Percentiles rank a stretch among this genome's conserved stretches.
phyloP scores from a whole-genome alignment of 1,140 invertebrate species.

The Brachionus sp. region DNA sequence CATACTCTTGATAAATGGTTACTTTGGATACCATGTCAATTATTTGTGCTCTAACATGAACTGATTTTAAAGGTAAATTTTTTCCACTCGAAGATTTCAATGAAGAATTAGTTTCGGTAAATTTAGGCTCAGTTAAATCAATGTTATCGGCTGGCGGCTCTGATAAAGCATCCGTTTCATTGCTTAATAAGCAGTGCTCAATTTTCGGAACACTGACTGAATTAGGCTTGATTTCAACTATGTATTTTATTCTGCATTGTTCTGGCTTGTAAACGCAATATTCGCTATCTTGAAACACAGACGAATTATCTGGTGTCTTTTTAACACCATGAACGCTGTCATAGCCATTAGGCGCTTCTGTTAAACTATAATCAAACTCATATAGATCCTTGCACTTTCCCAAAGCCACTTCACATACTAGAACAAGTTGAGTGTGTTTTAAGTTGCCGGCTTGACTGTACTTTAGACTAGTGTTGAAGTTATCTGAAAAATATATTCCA shows the following conservation, averaged over 20 bases:
- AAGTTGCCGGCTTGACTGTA: not conserved
- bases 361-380: not conserved
- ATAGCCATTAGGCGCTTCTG: constrained; percentile 52
- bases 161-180: not conserved
- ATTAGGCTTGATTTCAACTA: constrained; percentile 54
- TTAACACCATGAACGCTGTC: constrained; percentile 56
- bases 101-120: not conserved
- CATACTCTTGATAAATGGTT: constrained; percentile 54
- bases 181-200: not conserved
- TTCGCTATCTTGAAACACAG: constrained; percentile 56
- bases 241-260: constrained; percentile 55
- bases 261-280: constrained; percentile 55
- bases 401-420: constrained; percentile 55
- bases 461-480: constrained; percentile 49
- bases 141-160: not conserved
- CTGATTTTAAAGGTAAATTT: constrained; percentile 51
- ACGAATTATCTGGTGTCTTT: constrained; percentile 47
- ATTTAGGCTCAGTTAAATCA: not conserved
- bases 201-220: constrained; percentile 30
- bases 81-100: not conserved
- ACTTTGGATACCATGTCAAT: constrained; percentile 58
- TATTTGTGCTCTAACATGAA: constrained; percentile 56
- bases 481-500: constrained; percentile 58
- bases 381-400: constrained; percentile 50
- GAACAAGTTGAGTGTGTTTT: constrained; percentile 52